Evolutionary conservation across 2,888 invertebrate species (phyloP), one percentile per base, ranked within the genome.

Genomic region (Carterocephalus palaemon): DNA sequence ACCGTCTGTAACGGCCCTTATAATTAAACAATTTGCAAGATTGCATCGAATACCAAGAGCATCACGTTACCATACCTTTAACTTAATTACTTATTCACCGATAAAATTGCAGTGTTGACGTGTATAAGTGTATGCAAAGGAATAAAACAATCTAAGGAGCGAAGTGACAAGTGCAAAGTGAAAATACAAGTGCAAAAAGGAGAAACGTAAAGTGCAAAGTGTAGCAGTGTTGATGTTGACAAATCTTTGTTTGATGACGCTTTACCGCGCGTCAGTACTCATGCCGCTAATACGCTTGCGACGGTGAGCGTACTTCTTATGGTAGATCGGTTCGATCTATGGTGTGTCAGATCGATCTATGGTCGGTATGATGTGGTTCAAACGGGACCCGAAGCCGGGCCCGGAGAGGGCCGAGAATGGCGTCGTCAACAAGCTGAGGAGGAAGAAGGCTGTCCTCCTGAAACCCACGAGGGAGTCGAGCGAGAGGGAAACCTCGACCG

Each of bases 291-390:
- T n/a, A n/a, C n/a, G n/a, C n/a, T n/a, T n/a, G n/a, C n/a, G n/a
- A n/a, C n/a, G n/a, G n/a, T n/a, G n/a, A n/a, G n/a, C n/a, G n/a
- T n/a, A n/a, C n/a, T n/a, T n/a, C n/a, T n/a, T n/a, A n/a, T n/a
- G n/a, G n/a, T n/a, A n/a, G n/a, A n/a, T n/a, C 8, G 29, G 29
- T 13, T 9, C 13, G 12, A 2, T 7, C 16, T 16, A 5, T 16
- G 1, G 13, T 15, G 28, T 28, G 29, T 13, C 29, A 29, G 16
- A 7, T 29, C 26, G 17, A 15, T 26, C 42, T 60, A 67, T 71
- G 55, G 66, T 68, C 65, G 70, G 71, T 64, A 85, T 82, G 84
- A 85, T 85, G 86, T 85, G 85, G 85, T 85, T 85, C 51, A 86
- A 82, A 59, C 64, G 84, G 58, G 85, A 85, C 51, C 74, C 84